Evolutionary conservation across 2,888 invertebrate species (phyloP).

Genomic region (Leptopilina drosophilae): DNA sequence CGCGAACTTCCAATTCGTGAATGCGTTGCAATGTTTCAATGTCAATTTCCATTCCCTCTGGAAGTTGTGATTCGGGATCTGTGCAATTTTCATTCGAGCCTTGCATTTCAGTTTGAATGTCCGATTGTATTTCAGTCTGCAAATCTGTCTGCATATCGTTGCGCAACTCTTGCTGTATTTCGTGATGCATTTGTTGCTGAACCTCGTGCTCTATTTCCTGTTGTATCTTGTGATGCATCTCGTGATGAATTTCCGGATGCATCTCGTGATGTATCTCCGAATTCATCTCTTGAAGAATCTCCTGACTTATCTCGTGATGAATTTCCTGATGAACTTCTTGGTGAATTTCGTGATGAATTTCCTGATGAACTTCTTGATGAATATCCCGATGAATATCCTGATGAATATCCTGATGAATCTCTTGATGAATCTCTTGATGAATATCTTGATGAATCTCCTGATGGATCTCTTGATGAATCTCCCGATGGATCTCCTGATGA

Average conservation of each 20-base stretch:
- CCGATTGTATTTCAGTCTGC: conserved; percentile 22
- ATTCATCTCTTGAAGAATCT: conserved; percentile 31
- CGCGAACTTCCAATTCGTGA: conserved; percentile 74
- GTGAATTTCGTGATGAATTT: neutral
- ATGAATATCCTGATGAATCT: conserved; percentile 5
- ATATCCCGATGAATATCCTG: neutral
- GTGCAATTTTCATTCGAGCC: conserved; percentile 59
- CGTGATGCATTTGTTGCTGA: conserved; percentile 36
- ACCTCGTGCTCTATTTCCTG: conserved; percentile 52
- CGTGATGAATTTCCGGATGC: conserved; percentile 15
- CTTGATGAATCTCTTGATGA: conserved; percentile 38
- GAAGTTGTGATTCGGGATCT: conserved; percentile 70
- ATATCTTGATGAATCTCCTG: conserved; percentile 17
- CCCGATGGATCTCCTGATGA: neutral
- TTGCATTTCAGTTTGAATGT: conserved; percentile 56
- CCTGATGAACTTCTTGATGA: neutral
- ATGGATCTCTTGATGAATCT: neutral
- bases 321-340: conserved; percentile 7
- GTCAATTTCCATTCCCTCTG: conserved; percentile 75
- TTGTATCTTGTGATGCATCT: conserved; percentile 45
- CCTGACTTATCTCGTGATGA: neutral
- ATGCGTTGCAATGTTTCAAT: conserved; percentile 74
- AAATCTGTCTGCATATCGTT: conserved; percentile 11
- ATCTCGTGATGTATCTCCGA: conserved; percentile 39
- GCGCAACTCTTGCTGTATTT: conserved; percentile 35